Conservation (phyloP, 2,113 vertebrate genomes). For the Pollachius pollachius region DNA sequence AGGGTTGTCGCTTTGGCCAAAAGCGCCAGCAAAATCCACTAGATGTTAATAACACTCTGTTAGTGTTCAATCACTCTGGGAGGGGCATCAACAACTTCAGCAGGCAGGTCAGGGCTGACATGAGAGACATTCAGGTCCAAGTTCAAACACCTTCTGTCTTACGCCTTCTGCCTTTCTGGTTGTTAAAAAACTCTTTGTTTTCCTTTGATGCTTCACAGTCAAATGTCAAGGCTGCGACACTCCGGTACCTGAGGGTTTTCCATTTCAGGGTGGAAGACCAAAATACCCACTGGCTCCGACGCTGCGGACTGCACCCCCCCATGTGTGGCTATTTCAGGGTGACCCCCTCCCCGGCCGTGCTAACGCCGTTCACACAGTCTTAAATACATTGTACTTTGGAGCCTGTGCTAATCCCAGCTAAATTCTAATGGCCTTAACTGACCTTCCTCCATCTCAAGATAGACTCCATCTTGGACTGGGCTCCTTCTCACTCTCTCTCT, state of each 20-base stretch:
- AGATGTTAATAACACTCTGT: not conserved
- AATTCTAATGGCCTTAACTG: not conserved
- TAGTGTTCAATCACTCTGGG: not conserved
- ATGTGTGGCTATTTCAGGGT: not conserved
- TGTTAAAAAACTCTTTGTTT: not conserved
- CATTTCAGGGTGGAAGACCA: too few relatives aligned
- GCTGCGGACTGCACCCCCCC: not conserved
- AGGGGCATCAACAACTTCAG: not conserved
- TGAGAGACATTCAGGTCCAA: not conserved
- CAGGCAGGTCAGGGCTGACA: not conserved
- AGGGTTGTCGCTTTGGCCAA: too few relatives aligned
- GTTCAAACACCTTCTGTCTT: too few relatives aligned
- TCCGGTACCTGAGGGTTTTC: not conserved
- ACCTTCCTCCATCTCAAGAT: not conserved
- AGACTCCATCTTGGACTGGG: not conserved
- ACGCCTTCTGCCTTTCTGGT: not conserved
- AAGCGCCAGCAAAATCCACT: too few relatives aligned
- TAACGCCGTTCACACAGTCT: not conserved
- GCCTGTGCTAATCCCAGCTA: not conserved
- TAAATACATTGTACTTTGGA: not conserved
- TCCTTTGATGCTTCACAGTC: not conserved
- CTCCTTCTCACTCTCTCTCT: not conserved
- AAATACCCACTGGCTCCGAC: not conserved
- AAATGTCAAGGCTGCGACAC: not conserved
- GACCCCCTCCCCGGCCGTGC: not conserved